Evolutionary conservation across 2,797 vertebrate genomes (phyloP).

Genomic region (Microctenopoma stevenorrisi): DNA sequence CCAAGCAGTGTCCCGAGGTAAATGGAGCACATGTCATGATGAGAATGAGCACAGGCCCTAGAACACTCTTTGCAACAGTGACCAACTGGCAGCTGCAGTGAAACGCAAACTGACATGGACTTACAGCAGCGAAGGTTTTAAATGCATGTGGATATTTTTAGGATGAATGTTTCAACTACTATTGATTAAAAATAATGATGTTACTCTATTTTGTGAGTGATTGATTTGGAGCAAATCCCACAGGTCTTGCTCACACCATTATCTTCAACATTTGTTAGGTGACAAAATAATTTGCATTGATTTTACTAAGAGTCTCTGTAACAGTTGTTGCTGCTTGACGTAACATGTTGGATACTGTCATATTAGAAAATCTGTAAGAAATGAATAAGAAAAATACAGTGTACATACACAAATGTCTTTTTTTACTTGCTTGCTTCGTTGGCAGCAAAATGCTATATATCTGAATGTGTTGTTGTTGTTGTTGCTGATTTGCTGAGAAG

Average conservation of each 20-base stretch:
- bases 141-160: constrained; percentile 3
- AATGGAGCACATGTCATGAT: constrained; percentile 56
- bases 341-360: neutral
- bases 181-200: constrained; percentile 28
- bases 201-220: constrained; percentile 2
- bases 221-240: neutral
- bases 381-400: too few relatives aligned
- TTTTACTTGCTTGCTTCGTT: too few relatives aligned
- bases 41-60: constrained; percentile 45
- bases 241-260: neutral
- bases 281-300: neutral
- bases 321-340: neutral
- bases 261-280: neutral
- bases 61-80: constrained; percentile 57
- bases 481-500: neutral
- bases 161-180: constrained; percentile 9
- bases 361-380: too few relatives aligned
- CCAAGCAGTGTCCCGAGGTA: constrained; percentile 57
- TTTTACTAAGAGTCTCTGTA: neutral
- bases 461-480: too few relatives aligned
- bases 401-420: too few relatives aligned
- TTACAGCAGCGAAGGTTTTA: neutral
- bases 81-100: constrained; percentile 44
- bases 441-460: too few relatives aligned
- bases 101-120: constrained; percentile 21